Evolutionary conservation across 2,888 invertebrate genomes (phyloP), one percentile per base, ranked within the genome.

Genomic region (Nymphalis c-album): DNA sequence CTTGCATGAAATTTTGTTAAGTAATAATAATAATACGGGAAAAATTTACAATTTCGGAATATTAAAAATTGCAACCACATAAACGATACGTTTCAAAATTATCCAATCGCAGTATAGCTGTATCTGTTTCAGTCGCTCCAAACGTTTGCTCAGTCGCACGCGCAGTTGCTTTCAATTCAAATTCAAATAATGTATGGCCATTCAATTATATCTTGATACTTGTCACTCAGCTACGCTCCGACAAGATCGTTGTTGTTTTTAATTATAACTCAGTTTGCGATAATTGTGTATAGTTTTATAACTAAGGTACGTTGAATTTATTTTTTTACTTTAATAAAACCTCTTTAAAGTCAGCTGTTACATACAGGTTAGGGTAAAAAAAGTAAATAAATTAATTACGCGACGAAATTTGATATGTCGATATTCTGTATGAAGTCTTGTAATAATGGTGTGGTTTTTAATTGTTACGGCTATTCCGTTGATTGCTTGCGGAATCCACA

Each of bases 171-270:
- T 77, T 77, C 76, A 80, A 78, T 82, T 83, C 81, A 82, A 85
- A 83, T 82, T 84, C 79, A 80, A 84, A 80, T 80, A 78, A 80
- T 76, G 75, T 74, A 78, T 72, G 71, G 74, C 74, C 76, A 76
- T 79, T 80, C 82, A 82, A 82, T 82, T 81, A 82, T 78, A 81
- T 81, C 80, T 81, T 78, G 80, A 75, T 80, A 78, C 77, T 83
- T 78, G 78, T 71, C 72, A 77, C 71, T 73, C 65, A 63, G 61
- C 77, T 80, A 76, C 78, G 77, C 75, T 76, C 73, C 77, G 71
- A 57, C 70, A 66, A 47, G 65, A 58, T 67, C 64, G 67, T 69
- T 68, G 63, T 69, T 71, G 69, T 71, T 69, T 67, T 35, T 59
- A 35, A 57, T 60, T 51, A 63, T 51, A 50, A 45, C 26, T 51